Base-by-base conservation (phyloP, 2,113 vertebrate genomes). In the Merops nubicus region DNA sequence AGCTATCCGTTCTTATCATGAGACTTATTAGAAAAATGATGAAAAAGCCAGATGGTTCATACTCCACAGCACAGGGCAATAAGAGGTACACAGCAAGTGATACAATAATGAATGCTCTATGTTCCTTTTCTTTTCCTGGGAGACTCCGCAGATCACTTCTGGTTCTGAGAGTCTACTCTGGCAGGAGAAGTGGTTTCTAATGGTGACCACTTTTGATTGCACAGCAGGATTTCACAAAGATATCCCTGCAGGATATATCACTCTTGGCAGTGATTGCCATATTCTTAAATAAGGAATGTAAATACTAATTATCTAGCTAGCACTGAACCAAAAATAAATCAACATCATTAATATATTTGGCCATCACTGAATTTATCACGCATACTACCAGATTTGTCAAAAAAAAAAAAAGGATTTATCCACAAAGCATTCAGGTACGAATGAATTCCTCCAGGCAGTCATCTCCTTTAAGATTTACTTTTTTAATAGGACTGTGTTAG, bases 11-110 rank as follows among this genome's bases (percentile, higher is more conserved):
- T 94, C 88, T 97, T 89, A 91, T 82, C 73, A 36, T 22, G 8
- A 78, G 67, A 19, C 57, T 89, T 86, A 43, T 88, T 97, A 93
- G 43, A 82, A 96, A 97, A 96, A 23, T 36, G 11, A 84, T 36
- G 45, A 74, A 69, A 95, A 94, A 88, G 78, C 56, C 87, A 83
- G 53, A 50, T 64, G 63, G 45, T 28, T 48, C 68, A 40, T 34
- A 64, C 74, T 64, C 85, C 54, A 36, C n/a, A 78, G 29, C 86
- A 48, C n/a, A 69, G 43, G 43, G 80, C 29, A 91, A 25, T 10
- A 75, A 47, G 36, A 69, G 65, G 12, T 40, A 65, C 93, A 92
- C 33, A 83, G 31, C 28, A 76, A 72, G 42, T 12, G 13, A 26
- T 16, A 40, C 21, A 36, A n/a, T n/a, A 38, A 47, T 21, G n/a